Evolutionary conservation across 2,797 vertebrate species (phyloP), one percentile per base, ranked within the genome.

Genomic region (Ciconia nigra): DNA sequence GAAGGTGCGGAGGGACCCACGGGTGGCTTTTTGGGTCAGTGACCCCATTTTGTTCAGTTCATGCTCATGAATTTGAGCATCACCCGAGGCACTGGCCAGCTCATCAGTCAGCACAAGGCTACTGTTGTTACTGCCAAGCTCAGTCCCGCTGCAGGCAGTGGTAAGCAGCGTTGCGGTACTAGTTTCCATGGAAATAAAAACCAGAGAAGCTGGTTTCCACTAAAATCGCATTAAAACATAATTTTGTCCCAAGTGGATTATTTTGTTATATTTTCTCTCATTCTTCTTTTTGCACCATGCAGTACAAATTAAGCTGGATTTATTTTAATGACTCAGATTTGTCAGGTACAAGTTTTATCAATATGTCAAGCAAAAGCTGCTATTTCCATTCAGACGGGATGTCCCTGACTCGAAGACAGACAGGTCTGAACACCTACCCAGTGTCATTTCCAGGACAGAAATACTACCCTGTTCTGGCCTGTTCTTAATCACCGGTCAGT

Each of bases 111-210:
- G 82, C 2, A 0, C 41, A 49, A 33, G 0, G 2, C 12, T 2
- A 7, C 46, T 49, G 90, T n/a, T 82, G 44, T 46, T 89, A 82
- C 87, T 87, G 94, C 93, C 88, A 83, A 81, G 66, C 39, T 47
- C 67, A 63, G 89, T 76, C 90, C 63, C 10, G 33, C 83, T 95
- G 91, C 91, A 82, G 81, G 95, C 96, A 66, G 73, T 39, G 73
- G 35, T 87, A 77, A 82, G 74, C 49, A 35, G 31, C 18, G 5
- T 41, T 87, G 95, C 91, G 80, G 65, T 58, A 80, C 41, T 91
- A 72, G 97, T 98, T 98, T 97, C 98, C 96, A 98, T 96, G 97
- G 98, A 97, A 97, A 98, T 95, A 58, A 90, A 88, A 95, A 54
- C 72, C 69, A 63, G 44, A 91, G 63, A 96, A 95, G 94, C 94